phyloP scores from a whole-genome alignment of 2,888 invertebrate genomes.

The Agrotis segetum region DNA sequence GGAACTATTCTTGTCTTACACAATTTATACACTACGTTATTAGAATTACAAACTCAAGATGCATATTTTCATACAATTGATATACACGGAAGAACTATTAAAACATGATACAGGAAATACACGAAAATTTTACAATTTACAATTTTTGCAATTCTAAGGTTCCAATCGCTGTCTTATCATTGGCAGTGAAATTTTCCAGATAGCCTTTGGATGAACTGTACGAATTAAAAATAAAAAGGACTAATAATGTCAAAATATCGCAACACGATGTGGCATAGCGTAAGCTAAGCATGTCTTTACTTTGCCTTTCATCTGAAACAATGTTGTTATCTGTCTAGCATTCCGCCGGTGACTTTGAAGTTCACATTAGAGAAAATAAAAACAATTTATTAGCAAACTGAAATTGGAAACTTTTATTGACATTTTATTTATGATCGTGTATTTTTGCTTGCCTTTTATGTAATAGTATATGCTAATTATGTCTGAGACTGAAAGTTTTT shows the following conservation, averaged over 20 bases:
- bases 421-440: conserved; percentile 34
- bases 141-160: too few relatives aligned
- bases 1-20: conserved; percentile 11
- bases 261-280: conserved; percentile 19
- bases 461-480: conserved; percentile 40
- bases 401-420: conserved; percentile 41
- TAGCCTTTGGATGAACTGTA: too few relatives aligned
- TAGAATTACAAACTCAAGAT: conserved; percentile 22
- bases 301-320: conserved; percentile 55
- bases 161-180: too few relatives aligned
- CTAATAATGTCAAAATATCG: neutral
- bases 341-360: conserved; percentile 58
- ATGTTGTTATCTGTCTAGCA: conserved; percentile 58
- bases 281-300: conserved; percentile 47
- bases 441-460: conserved; percentile 41
- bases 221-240: too few relatives aligned
- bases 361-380: conserved; percentile 35
- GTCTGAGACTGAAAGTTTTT: conserved; percentile 32
- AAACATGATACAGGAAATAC: too few relatives aligned
- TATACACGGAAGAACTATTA: conserved; percentile 19
- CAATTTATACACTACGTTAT: conserved; percentile 6
- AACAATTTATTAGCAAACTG: conserved; percentile 42
- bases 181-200: too few relatives aligned
- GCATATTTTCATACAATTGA: conserved; percentile 19
- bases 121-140: too few relatives aligned